These are phyloP conservation scores for Halcyon leucocephala DNA, from an alignment of 2,797 vertebrate genomes.

Conservation along the genomic window DNA sequence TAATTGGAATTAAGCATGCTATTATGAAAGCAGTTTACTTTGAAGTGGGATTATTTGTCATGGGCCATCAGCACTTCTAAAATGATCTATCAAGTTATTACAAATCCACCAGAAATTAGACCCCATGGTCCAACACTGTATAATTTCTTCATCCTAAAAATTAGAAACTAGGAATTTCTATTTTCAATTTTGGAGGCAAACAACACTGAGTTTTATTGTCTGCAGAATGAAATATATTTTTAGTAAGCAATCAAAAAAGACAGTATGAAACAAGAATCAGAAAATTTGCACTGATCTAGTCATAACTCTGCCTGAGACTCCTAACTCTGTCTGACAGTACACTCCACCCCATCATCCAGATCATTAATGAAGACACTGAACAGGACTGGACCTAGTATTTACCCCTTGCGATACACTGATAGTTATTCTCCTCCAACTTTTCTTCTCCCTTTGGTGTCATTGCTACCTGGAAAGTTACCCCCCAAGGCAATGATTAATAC, in stretches of 20 bases:
- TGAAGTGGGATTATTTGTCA: constrained; percentile 56
- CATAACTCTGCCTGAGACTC: neutral
- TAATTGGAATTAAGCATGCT: constrained; percentile 52
- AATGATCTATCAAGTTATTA: constrained; percentile 56
- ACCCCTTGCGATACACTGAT: no score
- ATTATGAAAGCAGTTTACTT: constrained; percentile 56
- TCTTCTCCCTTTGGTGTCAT: no score
- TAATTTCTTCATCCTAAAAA: neutral
- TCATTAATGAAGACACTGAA: no score
- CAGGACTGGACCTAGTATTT: no score
- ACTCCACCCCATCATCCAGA: neutral
- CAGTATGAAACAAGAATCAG: neutral
- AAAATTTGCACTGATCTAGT: neutral
- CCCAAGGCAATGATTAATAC: no score
- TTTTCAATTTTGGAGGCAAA: neutral
- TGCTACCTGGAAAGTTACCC: no score
- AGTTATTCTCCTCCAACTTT: no score
- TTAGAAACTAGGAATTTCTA: neutral
- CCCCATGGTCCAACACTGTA: neutral
- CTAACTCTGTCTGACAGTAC: neutral
- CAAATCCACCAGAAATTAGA: constrained; percentile 37
- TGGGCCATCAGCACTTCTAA: constrained; percentile 42
- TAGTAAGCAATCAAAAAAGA: neutral
- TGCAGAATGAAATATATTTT: neutral
- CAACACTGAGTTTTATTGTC: neutral